These are phyloP conservation scores for Rhinolophus ferrumequinum DNA, from an alignment of 2,113 vertebrate genomes.

Conservation along the genomic window DNA sequence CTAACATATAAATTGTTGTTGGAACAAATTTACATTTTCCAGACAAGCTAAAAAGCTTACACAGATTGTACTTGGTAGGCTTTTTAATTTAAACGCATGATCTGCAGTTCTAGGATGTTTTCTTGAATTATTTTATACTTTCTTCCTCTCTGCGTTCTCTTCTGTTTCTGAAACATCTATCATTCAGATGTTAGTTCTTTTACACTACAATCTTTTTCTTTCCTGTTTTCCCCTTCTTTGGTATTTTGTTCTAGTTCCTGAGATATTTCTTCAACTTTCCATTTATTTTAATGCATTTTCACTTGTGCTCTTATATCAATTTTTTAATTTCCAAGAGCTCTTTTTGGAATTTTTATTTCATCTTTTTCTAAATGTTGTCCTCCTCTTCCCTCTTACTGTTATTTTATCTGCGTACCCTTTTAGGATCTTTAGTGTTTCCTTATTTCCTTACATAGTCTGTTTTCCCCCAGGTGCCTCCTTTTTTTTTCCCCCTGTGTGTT, in stretches of 20 bases:
- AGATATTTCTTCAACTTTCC: not conserved
- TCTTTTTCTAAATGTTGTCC: not conserved
- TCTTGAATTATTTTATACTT: not conserved
- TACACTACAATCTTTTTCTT: not conserved
- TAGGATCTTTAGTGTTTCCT: not conserved
- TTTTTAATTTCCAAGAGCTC: not conserved
- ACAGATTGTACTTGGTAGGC: not conserved
- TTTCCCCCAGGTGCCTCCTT: not conserved
- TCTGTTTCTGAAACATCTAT: not conserved
- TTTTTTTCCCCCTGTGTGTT: too few species aligned
- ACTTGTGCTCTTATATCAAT: not conserved
- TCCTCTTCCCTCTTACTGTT: not conserved
- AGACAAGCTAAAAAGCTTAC: not conserved
- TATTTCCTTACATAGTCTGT: not conserved
- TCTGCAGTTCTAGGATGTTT: constrained; percentile 20
- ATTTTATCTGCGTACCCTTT: not conserved
- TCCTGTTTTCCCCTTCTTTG: not conserved
- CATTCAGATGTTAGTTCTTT: not conserved
- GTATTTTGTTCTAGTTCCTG: constrained; percentile 4
- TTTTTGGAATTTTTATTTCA: not conserved
- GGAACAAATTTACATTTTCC: constrained; percentile 18
- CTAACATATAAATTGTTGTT: not conserved
- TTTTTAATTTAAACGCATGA: not conserved
- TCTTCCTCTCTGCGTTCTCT: not conserved
- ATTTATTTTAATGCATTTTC: constrained; percentile 16